Conservation (phyloP, 2,113 vertebrate species). For the Cromileptes altivelis region DNA sequence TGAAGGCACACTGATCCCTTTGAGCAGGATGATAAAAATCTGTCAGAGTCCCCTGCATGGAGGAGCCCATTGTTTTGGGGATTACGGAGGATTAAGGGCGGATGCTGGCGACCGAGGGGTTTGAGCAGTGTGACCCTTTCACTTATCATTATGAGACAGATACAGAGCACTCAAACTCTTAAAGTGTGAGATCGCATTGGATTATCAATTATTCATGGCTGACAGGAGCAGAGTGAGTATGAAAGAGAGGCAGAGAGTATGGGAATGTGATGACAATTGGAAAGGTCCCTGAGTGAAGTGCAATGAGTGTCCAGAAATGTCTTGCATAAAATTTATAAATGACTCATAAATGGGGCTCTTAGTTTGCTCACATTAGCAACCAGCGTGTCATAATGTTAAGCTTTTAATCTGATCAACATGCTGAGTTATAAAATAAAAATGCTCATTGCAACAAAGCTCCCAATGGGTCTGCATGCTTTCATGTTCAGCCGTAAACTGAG, state of each 20-base stretch:
- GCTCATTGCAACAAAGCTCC: background rate
- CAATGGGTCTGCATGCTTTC: slow-evolving; percentile 18
- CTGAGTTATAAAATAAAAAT: slow-evolving; percentile 36
- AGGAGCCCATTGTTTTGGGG: slow-evolving; percentile 82
- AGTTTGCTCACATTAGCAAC: slow-evolving; percentile 32
- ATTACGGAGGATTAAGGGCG: slow-evolving; percentile 79
- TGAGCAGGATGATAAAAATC: slow-evolving; percentile 81
- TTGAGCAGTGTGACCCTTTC: slow-evolving; percentile 77
- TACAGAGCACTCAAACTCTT: slow-evolving; percentile 72
- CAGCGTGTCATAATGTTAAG: slow-evolving; percentile 42
- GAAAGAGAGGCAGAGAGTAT: slow-evolving; percentile 30
- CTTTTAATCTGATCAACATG: slow-evolving; percentile 56
- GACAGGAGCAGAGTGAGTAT: slow-evolving; percentile 31
- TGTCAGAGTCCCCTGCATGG: slow-evolving; percentile 73
- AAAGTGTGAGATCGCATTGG: slow-evolving; percentile 64
- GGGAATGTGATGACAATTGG: slow-evolving; percentile 8
- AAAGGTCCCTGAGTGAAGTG: slow-evolving; percentile 2
- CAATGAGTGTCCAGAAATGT: slow-evolving; percentile 16
- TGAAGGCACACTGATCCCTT: slow-evolving; percentile 70
- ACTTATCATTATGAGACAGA: slow-evolving; percentile 79
- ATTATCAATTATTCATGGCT: slow-evolving; percentile 80
- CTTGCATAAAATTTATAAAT: slow-evolving; percentile 35
- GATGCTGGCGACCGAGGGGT: slow-evolving; percentile 71
- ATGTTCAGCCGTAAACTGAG: background rate
- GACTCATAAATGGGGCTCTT: slow-evolving; percentile 26